Percentiles rank a stretch among this genome's conserved stretches.
Evolutionary conservation across 1,140 invertebrate species (phyloP).

Genomic region (Octopus bimaculoides): DNA sequence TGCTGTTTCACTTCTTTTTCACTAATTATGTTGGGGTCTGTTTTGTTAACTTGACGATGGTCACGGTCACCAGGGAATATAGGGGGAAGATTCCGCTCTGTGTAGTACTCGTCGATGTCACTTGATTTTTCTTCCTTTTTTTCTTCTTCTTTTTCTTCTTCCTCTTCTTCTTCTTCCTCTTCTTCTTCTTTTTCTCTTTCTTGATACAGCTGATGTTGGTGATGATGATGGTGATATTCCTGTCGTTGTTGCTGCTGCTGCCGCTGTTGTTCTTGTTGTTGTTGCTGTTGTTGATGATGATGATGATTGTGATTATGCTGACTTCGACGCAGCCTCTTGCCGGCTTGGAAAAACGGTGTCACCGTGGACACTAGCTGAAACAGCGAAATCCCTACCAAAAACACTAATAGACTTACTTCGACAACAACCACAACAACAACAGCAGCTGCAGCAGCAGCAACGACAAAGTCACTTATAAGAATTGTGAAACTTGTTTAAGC

Average conservation of each 20-base stretch:
- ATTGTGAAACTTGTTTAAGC: too few species aligned
- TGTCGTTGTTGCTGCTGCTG: neutral
- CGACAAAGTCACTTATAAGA: too few species aligned
- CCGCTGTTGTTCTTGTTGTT: neutral
- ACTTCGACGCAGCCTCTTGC: neutral
- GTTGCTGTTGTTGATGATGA: neutral
- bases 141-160: too few species aligned
- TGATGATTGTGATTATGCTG: neutral
- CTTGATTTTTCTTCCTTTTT: too few species aligned
- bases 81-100: too few species aligned
- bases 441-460: neutral
- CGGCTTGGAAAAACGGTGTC: neutral
- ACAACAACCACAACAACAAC: neutral
- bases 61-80: too few species aligned
- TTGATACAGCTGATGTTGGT: neutral
- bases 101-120: too few species aligned
- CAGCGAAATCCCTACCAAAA: neutral
- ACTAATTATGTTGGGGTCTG: too few species aligned
- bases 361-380: neutral
- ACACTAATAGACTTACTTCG: neutral
- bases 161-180: too few species aligned
- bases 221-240: neutral
- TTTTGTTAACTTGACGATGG: too few species aligned
- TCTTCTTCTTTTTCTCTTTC: too few species aligned
- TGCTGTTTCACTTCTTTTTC: too few species aligned